phyloP scores from a whole-genome alignment of 2,797 vertebrate genomes.

The Pangasius macronema region DNA sequence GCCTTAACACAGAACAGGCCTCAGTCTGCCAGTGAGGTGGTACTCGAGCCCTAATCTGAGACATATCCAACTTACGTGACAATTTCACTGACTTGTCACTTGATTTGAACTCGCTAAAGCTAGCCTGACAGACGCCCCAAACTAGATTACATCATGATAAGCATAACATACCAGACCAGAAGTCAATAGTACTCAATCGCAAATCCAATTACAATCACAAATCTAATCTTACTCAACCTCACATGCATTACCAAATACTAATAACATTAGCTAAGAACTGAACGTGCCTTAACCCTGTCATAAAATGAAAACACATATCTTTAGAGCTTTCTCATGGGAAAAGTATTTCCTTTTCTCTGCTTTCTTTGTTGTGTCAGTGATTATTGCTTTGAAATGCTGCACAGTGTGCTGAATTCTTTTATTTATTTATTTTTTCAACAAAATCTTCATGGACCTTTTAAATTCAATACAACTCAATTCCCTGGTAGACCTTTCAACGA shows the following conservation, averaged over 20 bases:
- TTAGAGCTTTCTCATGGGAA: background rate
- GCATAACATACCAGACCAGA: background rate
- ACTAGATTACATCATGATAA: background rate
- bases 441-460: background rate
- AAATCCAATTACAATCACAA: background rate
- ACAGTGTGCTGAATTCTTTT: background rate
- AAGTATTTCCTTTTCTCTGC: background rate
- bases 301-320: background rate
- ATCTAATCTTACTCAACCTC: conserved; percentile 7
- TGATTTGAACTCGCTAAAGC: conserved; percentile 1
- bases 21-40: conserved; percentile 10
- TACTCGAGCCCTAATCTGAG: background rate
- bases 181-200: background rate
- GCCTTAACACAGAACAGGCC: conserved; percentile 24
- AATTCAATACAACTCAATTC: conserved; percentile 3
- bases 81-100: background rate
- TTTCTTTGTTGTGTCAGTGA: background rate
- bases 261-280: background rate
- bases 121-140: background rate
- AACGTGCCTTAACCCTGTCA: background rate
- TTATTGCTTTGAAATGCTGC: background rate
- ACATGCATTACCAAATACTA: background rate
- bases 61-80: background rate
- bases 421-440: background rate
- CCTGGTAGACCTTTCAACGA: no score